Evolutionary conservation across 2,888 invertebrate genomes (phyloP).

Genomic region (Phaedon cochleariae): DNA sequence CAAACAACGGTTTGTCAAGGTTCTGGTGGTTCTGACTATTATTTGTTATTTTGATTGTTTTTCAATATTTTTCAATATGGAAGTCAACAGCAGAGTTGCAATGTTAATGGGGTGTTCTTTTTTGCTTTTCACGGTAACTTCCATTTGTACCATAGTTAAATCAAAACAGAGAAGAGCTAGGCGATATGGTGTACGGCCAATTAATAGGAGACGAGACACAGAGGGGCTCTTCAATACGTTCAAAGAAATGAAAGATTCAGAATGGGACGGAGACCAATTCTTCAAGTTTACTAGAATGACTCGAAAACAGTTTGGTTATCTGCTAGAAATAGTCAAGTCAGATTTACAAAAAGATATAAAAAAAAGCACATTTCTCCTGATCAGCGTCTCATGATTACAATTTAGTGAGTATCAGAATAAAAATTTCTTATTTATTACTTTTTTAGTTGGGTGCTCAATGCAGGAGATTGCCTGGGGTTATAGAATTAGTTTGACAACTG

Average conservation of each 20-base stretch:
- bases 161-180: background rate
- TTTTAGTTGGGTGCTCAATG: conserved; percentile 4
- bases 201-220: background rate
- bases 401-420: background rate
- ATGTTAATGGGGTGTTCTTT: too few relatives aligned
- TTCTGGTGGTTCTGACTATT: too few relatives aligned
- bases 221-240: background rate
- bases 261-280: background rate
- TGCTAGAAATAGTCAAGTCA: background rate
- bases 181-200: background rate
- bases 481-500: conserved; percentile 17
- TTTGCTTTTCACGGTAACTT: too few relatives aligned
- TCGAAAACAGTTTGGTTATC: background rate
- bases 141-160: too few relatives aligned
- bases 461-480: conserved; percentile 17
- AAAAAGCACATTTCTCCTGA: background rate
- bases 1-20: too few relatives aligned
- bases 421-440: background rate
- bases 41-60: too few relatives aligned
- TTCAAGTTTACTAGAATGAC: background rate
- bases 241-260: background rate
- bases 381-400: background rate
- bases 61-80: too few relatives aligned
- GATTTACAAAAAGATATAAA: background rate
- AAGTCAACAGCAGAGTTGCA: too few relatives aligned